Evolutionary conservation across 2,888 invertebrate genomes (phyloP).

Genomic region (Bembecia ichneumoniformis): DNA sequence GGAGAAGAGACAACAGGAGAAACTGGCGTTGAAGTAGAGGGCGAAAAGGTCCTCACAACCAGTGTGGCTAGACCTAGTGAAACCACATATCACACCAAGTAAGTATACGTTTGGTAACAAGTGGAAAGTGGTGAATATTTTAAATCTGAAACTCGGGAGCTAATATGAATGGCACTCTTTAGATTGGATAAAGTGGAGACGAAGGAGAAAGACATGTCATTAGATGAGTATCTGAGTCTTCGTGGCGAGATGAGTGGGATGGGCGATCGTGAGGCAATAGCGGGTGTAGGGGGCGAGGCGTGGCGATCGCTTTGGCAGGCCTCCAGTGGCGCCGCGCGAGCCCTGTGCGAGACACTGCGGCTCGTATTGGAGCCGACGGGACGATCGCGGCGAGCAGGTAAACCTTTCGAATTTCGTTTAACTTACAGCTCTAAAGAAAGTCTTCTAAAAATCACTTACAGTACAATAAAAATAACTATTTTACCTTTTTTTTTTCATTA

Average conservation of each 20-base stretch:
- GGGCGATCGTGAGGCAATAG: constrained; percentile 17
- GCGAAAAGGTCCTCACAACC: constrained; percentile 78
- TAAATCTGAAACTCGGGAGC: too few species aligned
- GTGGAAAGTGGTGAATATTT: neutral
- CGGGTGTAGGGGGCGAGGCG: constrained; percentile 23
- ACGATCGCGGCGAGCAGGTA: constrained; percentile 83
- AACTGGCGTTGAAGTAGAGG: constrained; percentile 78
- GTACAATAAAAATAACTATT: too few species aligned
- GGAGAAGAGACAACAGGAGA: constrained; percentile 60
- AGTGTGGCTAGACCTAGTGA: constrained; percentile 78
- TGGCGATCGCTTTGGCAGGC: constrained; percentile 76
- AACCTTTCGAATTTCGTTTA: constrained; percentile 5
- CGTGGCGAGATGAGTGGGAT: constrained; percentile 17
- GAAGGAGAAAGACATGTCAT: constrained; percentile 26
- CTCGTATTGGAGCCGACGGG: constrained; percentile 96
- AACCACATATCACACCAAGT: constrained; percentile 84
- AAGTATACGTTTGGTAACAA: constrained; percentile 15
- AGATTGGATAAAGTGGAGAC: constrained; percentile 17
- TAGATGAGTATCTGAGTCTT: constrained; percentile 45
- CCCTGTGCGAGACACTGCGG: constrained; percentile 93
- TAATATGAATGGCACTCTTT: neutral
- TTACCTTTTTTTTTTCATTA: too few species aligned
- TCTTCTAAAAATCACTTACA: too few species aligned
- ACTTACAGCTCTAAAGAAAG: too few species aligned
- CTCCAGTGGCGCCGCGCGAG: constrained; percentile 78